Conservation (phyloP, 2,888 invertebrate genomes). For the Gymnosoma rotundatum region DNA sequence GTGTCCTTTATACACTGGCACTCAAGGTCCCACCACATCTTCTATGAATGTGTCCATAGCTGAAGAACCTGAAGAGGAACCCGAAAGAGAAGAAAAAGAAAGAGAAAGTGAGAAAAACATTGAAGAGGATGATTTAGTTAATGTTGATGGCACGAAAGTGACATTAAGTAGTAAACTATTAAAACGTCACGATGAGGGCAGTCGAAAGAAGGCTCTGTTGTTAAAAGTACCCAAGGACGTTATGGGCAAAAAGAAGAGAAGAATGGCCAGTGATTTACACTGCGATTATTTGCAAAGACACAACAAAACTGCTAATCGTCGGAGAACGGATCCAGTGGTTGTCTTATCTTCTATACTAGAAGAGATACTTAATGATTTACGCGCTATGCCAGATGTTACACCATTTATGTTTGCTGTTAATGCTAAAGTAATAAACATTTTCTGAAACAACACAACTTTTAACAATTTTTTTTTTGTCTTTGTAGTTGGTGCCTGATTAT, state of each 20-base stretch:
- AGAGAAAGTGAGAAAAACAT: slow-evolving; percentile 83
- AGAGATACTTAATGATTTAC: slow-evolving; percentile 94
- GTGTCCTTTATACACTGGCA: slow-evolving; percentile 95
- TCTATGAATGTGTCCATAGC: slow-evolving; percentile 88
- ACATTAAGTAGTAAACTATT: slow-evolving; percentile 93
- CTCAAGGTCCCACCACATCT: slow-evolving; percentile 84
- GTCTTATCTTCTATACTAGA: slow-evolving; percentile 96
- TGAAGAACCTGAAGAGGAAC: slow-evolving; percentile 90
- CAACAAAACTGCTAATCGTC: slow-evolving; percentile 91
- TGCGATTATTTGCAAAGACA: slow-evolving; percentile 95
- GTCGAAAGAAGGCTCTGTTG: slow-evolving; percentile 89
- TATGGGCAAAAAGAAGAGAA: slow-evolving; percentile 86
- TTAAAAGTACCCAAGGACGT: slow-evolving; percentile 91
- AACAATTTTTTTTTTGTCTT: not conserved
- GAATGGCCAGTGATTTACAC: slow-evolving; percentile 87
- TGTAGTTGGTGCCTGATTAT: slow-evolving; percentile 94
- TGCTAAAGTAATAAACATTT: slow-evolving; percentile 86
- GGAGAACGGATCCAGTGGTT: slow-evolving; percentile 97
- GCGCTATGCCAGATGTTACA: slow-evolving; percentile 94
- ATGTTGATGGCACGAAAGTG: slow-evolving; percentile 97
- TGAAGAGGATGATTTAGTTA: slow-evolving; percentile 93
- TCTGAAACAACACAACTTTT: not conserved
- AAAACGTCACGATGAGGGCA: slow-evolving; percentile 92
- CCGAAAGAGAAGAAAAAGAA: slow-evolving; percentile 83
- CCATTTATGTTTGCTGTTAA: slow-evolving; percentile 97